These are phyloP conservation scores for Tympanuchus pallidicinctus DNA, from an alignment of 2,113 vertebrate genomes.

Conservation along the genomic window DNA sequence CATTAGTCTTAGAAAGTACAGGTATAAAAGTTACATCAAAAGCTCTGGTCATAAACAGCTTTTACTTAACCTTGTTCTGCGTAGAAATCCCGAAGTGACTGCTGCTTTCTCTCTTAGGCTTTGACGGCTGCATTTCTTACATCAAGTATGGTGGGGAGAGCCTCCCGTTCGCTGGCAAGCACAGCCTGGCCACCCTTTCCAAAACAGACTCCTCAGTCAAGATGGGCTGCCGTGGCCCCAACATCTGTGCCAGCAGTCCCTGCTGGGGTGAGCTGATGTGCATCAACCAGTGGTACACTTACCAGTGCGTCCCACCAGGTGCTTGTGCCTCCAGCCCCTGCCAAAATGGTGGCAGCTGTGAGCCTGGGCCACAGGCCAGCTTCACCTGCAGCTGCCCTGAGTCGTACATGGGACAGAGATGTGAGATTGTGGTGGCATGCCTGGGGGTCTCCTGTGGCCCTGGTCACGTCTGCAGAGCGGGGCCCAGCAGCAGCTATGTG, in stretches of 20 bases:
- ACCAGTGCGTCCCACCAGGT: slow-evolving; percentile 90
- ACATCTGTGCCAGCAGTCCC: slow-evolving; percentile 91
- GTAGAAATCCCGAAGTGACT: not conserved
- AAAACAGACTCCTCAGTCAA: slow-evolving; percentile 88
- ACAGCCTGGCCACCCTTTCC: slow-evolving; percentile 84
- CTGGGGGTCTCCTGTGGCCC: slow-evolving; percentile 86
- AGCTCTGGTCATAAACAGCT: not conserved
- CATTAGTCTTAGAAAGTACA: not conserved
- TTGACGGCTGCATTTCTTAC: slow-evolving; percentile 91
- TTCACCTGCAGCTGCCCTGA: slow-evolving; percentile 92
- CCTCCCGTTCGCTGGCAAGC: slow-evolving; percentile 90
- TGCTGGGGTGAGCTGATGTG: slow-evolving; percentile 94
- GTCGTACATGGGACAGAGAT: slow-evolving; percentile 84
- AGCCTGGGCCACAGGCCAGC: slow-evolving; percentile 77
- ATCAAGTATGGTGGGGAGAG: slow-evolving; percentile 89
- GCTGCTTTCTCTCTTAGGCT: slow-evolving; percentile 79
- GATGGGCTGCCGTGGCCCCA: slow-evolving; percentile 92
- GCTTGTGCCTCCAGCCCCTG: slow-evolving; percentile 92
- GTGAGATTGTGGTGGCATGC: slow-evolving; percentile 89
- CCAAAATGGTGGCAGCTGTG: slow-evolving; percentile 91
- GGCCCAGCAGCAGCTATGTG: slow-evolving; percentile 77
- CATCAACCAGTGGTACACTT: slow-evolving; percentile 93
- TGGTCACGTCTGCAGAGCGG: slow-evolving; percentile 83
- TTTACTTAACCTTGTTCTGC: not conserved
- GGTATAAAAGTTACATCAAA: not conserved